Conservation (phyloP, 2,113 vertebrate genomes). For the Myocastor coypus region DNA sequence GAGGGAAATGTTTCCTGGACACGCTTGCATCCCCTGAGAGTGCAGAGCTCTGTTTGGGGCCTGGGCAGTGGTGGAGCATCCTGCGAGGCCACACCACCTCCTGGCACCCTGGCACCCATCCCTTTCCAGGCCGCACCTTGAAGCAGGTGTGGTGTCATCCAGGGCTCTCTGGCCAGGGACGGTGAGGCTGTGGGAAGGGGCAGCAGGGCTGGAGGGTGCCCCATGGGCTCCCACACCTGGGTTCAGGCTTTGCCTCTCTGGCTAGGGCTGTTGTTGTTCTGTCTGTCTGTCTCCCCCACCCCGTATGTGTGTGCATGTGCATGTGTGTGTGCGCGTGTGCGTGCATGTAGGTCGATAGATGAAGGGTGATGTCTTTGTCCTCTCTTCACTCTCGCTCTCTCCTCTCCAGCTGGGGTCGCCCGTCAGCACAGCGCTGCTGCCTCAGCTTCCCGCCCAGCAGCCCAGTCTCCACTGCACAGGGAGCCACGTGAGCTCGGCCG, state of each 20-base stretch:
- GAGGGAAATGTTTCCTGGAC: rapidly evolving
- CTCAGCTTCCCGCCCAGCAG: neutral
- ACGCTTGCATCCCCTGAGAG: rapidly evolving
- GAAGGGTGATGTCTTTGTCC: neutral
- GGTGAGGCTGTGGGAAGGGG: rapidly evolving
- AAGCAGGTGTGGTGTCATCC: rapidly evolving
- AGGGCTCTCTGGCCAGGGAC: neutral
- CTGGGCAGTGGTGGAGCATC: rapidly evolving
- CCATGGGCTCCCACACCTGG: rapidly evolving
- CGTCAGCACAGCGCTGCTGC: too few relatives aligned
- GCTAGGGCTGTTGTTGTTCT: rapidly evolving
- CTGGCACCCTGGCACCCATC: rapidly evolving
- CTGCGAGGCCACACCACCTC: rapidly evolving
- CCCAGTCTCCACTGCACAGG: neutral
- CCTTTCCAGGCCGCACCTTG: too few relatives aligned
- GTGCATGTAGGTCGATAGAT: neutral
- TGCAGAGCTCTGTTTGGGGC: rapidly evolving
- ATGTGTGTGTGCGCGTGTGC: neutral
- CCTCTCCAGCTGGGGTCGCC: neutral
- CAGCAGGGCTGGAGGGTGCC: rapidly evolving
- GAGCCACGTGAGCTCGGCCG: rapidly evolving
- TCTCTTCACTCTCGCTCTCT: rapidly evolving
- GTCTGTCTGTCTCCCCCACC: too few relatives aligned
- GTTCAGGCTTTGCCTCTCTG: rapidly evolving
- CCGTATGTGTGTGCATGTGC: neutral